phyloP scores from a whole-genome alignment of 2,797 vertebrate species.

The Eulemur albifrons region DNA sequence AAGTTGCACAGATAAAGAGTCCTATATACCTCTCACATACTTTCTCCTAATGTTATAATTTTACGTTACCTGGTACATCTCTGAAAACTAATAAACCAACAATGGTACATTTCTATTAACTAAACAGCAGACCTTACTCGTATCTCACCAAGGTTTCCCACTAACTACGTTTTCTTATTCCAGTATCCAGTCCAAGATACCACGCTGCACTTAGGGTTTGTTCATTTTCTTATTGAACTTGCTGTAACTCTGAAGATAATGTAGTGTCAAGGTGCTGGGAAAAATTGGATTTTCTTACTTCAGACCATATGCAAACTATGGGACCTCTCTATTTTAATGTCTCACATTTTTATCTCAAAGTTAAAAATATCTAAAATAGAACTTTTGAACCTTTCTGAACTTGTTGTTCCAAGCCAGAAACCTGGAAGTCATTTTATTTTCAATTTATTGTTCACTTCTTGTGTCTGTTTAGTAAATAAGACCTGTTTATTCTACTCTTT shows the following conservation, averaged over 20 bases:
- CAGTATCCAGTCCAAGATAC: not conserved
- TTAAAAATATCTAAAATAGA: not conserved
- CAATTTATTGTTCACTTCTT: not conserved
- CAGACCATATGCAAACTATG: not conserved
- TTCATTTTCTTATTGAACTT: not conserved
- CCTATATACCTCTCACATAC: not conserved
- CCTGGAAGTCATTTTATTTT: not conserved
- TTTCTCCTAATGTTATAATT: not conserved
- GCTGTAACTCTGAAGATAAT: not conserved
- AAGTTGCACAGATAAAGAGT: not conserved
- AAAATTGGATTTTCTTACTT: slow-evolving; percentile 23
- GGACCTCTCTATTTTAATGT: not conserved
- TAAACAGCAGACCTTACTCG: not conserved
- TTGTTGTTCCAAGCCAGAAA: not conserved
- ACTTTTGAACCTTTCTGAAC: not conserved
- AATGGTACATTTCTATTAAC: not conserved
- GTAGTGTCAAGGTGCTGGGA: not conserved
- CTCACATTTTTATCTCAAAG: slow-evolving; percentile 20
- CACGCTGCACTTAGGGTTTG: not conserved
- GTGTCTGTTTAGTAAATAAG: not conserved
- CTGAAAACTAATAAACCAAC: not conserved
- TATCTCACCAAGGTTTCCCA: not conserved
- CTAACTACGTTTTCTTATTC: not conserved
- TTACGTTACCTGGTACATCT: not conserved
- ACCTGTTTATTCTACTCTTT: not conserved